Conservation (phyloP, 2,113 vertebrate species). For the Hemichromis elongatus region DNA sequence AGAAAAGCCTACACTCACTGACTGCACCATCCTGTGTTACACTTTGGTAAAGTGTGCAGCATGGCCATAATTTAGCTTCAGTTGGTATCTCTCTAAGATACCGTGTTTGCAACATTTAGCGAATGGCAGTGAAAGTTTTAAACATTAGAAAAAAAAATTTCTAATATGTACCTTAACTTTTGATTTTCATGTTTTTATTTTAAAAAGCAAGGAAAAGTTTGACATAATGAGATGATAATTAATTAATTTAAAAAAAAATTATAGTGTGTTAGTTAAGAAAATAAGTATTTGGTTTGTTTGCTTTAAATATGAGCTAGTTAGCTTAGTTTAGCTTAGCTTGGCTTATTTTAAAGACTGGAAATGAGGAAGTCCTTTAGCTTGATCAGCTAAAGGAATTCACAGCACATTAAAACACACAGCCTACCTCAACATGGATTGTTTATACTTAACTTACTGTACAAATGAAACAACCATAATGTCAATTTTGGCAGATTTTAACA, state of each 20-base stretch:
- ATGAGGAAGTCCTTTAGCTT: background rate
- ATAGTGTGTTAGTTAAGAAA: too few relatives aligned
- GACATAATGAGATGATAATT: background rate
- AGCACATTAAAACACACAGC: background rate
- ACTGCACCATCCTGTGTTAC: too few relatives aligned
- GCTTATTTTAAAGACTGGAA: background rate
- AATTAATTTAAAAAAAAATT: too few relatives aligned
- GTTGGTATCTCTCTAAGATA: background rate
- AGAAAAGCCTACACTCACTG: rapidly evolving
- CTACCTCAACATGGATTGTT: background rate
- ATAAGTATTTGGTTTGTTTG: background rate
- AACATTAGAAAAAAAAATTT: background rate
- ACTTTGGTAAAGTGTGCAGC: background rate
- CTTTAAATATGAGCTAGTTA: background rate
- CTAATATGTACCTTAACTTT: too few relatives aligned
- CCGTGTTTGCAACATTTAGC: background rate
- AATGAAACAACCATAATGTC: background rate
- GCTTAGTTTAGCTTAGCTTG: background rate
- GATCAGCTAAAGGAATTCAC: background rate
- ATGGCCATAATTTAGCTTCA: background rate
- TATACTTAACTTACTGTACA: background rate
- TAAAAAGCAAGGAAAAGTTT: background rate
- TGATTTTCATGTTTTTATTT: too few relatives aligned
- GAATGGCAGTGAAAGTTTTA: background rate
- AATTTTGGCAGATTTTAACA: background rate